These are phyloP conservation scores for Neodiprion lecontei DNA, from an alignment of 1,140 invertebrate genomes.

Conservation along the genomic window DNA sequence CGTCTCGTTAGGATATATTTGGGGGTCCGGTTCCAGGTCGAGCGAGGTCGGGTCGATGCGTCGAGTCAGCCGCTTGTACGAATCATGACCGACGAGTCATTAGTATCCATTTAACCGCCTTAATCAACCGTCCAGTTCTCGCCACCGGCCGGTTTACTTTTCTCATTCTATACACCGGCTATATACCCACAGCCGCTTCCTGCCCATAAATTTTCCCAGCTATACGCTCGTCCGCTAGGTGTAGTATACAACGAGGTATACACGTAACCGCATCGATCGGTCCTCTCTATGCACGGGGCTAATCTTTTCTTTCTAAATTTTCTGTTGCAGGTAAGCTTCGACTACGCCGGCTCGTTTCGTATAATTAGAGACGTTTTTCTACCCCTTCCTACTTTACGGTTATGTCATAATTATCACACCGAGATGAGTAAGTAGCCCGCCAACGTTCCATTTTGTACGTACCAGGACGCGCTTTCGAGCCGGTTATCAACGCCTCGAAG, in stretches of 20 bases:
- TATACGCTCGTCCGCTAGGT: no score
- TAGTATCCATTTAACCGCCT: background rate
- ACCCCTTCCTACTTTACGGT: no score
- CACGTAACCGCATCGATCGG: background rate
- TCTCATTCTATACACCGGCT: no score
- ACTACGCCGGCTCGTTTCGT: conserved; percentile 21
- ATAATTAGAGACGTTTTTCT: conserved; percentile 12
- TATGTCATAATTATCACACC: no score
- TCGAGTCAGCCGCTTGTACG: background rate
- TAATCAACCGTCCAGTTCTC: background rate
- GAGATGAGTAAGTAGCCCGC: no score
- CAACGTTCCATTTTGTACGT: no score
- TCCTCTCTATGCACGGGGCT: conserved; percentile 6
- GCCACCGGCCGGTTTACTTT: no score
- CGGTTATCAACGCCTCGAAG: background rate
- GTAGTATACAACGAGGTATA: no score
- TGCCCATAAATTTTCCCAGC: no score
- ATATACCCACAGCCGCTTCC: no score
- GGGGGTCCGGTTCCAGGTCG: background rate
- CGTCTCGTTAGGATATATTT: background rate
- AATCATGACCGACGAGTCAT: background rate
- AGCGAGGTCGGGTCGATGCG: background rate
- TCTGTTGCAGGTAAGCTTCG: conserved; percentile 47
- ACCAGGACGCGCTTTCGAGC: no score
- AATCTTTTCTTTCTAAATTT: conserved; percentile 33